These are phyloP conservation scores for Rugalucina vietnamica DNA, from an alignment of 2,888 invertebrate species.

Conservation along the genomic window DNA sequence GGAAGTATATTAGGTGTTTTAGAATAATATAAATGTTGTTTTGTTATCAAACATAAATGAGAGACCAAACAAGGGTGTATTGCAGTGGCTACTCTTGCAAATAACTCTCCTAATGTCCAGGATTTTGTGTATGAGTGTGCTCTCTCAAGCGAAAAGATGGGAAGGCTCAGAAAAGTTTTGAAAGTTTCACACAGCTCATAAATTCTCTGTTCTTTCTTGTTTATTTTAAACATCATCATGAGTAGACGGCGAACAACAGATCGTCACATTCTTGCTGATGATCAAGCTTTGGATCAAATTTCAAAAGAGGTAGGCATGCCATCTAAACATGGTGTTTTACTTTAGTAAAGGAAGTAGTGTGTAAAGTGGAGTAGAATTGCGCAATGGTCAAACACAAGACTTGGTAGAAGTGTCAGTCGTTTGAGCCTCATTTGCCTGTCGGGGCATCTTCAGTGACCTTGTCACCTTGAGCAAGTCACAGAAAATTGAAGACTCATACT, in stretches of 20 bases:
- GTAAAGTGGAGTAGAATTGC: too few relatives aligned
- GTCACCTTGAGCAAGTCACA: too few relatives aligned
- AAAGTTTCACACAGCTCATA: neutral
- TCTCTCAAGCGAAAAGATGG: neutral
- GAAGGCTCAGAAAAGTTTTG: neutral
- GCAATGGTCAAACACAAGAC: too few relatives aligned
- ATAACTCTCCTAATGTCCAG: neutral
- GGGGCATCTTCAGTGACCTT: too few relatives aligned
- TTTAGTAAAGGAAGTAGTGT: too few relatives aligned
- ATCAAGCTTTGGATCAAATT: slow-evolving; percentile 98
- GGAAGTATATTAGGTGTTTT: neutral
- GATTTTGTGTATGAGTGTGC: neutral
- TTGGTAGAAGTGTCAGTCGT: too few relatives aligned
- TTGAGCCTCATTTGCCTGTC: too few relatives aligned
- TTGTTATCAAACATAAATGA: neutral
- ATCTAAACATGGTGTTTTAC: too few relatives aligned
- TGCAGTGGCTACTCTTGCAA: neutral
- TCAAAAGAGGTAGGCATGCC: slow-evolving; percentile 98
- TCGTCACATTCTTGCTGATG: slow-evolving; percentile 96
- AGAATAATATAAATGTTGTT: neutral
- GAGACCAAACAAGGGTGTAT: neutral
- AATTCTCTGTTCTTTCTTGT: too few relatives aligned
- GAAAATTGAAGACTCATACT: too few relatives aligned
- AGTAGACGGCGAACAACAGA: slow-evolving; percentile 85
- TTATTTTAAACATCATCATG: neutral